Base-by-base conservation (phyloP, 2,888 invertebrate genomes). In the Theodoxus fluviatilis region DNA sequence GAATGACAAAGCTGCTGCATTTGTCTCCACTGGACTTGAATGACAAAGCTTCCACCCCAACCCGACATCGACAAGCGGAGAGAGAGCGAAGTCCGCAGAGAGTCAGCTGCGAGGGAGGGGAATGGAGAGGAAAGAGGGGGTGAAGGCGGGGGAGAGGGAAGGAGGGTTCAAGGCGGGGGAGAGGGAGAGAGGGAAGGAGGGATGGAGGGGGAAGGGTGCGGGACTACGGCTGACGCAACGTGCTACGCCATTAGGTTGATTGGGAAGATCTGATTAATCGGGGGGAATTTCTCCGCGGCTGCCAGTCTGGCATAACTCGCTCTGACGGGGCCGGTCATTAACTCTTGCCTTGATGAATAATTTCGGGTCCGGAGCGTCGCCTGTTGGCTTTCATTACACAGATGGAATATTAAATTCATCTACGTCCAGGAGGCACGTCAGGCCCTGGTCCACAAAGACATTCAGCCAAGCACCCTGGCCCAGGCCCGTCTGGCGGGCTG, bases 271-370 rank as follows among this genome's bases (percentile, higher is more conserved):
- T 76, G 75, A 78, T 77, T 78, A 77, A 77, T 78, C 76, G 64
- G 38, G 52, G 57, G 47, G 71, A 74, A 72, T 72, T 71, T 75
- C 70, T 75, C 73, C 73, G 68, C 68, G 72, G 73, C 73, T 73
- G 73, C 76, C 67, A 65, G 73, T 71, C 69, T 59, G 43, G 61
- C 73, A 74, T 76, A 78, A 77, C 76, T 71, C 71, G 74, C 77
- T 77, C 73, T 78, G 78, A 77, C 76, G 77, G 74, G 73, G 73
- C 57, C 70, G 67, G 75, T 77, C 77, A 77, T 77, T 78, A 78
- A 69, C 67, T 47, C 43, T 68, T 65, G 69, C 71, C 66, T 55
- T 67, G 73, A 76, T 77, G 77, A 77, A 78, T 77, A 78, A 76
- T 76, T 71, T 74, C 73, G 73, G 73, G 73, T 70, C 68, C 59